A percentile compares a stretch with the other conserved stretches of the same genome.
Evolutionary conservation across 1,140 invertebrate species (phyloP).

Genomic region (Pectinophora gossypiella): DNA sequence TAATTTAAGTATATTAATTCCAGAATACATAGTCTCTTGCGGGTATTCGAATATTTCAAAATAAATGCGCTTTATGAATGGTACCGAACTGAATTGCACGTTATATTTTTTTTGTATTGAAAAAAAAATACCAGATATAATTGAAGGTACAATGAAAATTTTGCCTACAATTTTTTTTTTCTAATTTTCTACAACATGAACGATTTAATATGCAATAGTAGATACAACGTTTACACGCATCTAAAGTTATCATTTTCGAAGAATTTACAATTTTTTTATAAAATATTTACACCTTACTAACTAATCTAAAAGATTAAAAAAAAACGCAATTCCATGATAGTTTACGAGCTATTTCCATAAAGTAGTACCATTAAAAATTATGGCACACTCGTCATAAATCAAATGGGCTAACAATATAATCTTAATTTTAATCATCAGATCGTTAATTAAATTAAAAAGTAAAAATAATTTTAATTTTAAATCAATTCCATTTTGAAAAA

Average conservation of each 20-base stretch:
- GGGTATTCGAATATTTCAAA: neutral
- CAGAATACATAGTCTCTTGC: neutral
- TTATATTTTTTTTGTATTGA: constrained; percentile 10
- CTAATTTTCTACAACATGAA: constrained; percentile 69
- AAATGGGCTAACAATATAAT: constrained; percentile 5
- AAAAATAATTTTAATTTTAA: neutral
- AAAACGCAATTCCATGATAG: constrained; percentile 45
- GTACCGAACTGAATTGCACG: too few species aligned
- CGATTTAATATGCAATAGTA: constrained; percentile 60
- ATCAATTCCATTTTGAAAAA: constrained; percentile 8
- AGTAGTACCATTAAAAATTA: constrained; percentile 36
- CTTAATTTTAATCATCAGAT: constrained; percentile 17
- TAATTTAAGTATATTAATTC: neutral
- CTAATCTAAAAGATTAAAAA: constrained; percentile 19
- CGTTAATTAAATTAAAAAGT: constrained; percentile 7
- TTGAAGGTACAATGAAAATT: constrained; percentile 43
- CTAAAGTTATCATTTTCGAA: constrained; percentile 47
- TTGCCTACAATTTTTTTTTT: constrained; percentile 50
- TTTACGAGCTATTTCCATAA: constrained; percentile 28
- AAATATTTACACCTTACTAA: constrained; percentile 61
- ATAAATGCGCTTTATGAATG: too few species aligned
- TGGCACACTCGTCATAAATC: constrained; percentile 30
- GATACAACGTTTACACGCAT: constrained; percentile 46
- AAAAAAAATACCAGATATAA: constrained; percentile 2
- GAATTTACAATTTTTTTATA: constrained; percentile 54